Evolutionary conservation across 1,140 invertebrate species (phyloP).

Genomic region (Ceratoteleas bidentatus): DNA sequence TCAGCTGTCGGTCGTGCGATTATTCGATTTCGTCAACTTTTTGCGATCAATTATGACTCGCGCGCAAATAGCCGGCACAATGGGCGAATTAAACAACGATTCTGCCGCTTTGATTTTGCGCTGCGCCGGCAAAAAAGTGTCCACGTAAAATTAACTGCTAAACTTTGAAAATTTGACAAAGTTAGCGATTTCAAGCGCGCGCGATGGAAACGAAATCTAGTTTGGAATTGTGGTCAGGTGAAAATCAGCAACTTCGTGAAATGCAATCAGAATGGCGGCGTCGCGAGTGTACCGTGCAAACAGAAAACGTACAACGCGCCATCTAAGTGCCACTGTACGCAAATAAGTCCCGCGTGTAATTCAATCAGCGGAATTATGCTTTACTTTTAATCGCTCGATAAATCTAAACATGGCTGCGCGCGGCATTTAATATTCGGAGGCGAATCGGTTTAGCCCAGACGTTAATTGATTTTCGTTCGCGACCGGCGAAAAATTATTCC

Average conservation of each 20-base stretch:
- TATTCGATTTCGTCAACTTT: no score
- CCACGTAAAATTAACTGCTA: constrained; percentile 55
- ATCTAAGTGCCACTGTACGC: constrained; percentile 40
- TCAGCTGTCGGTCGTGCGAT: no score
- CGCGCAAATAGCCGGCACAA: no score
- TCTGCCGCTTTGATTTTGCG: constrained; percentile 35
- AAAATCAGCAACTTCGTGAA: constrained; percentile 61
- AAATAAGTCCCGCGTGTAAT: constrained; percentile 35
- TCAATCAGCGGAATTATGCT: constrained; percentile 35
- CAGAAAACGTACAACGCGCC: constrained; percentile 47
- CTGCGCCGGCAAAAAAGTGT: constrained; percentile 35
- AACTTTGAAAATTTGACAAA: constrained; percentile 65
- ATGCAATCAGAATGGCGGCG: constrained; percentile 58
- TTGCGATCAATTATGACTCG: no score
- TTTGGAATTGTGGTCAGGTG: constrained; percentile 62
- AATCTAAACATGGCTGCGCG: no score
- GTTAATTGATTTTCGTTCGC: no score
- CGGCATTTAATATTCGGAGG: no score
- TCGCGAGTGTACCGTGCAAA: constrained; percentile 43
- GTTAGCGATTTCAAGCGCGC: constrained; percentile 60
- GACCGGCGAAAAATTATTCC: no score
- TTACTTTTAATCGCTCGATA: constrained; percentile 13
- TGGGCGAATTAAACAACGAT: no score
- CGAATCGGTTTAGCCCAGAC: no score
- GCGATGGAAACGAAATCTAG: constrained; percentile 57